These are phyloP conservation scores for Anhinga anhinga DNA, from an alignment of 2,113 vertebrate genomes.

Conservation along the genomic window DNA sequence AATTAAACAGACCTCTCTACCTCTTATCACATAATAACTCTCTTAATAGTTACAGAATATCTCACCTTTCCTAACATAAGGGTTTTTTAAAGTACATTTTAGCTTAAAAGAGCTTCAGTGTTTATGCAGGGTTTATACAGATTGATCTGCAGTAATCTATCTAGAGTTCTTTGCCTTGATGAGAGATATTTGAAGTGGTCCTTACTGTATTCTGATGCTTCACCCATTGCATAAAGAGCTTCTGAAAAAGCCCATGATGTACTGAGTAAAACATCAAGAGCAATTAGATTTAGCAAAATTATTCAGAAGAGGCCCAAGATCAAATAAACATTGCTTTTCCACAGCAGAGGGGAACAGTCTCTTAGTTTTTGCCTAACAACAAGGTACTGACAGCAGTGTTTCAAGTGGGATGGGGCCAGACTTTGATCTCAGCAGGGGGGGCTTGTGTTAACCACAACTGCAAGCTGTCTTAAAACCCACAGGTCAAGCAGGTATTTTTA, in stretches of 20 bases:
- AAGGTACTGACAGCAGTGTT: constrained; percentile 48
- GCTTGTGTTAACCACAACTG: constrained; percentile 51
- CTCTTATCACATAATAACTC: not conserved
- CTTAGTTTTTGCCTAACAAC: constrained; percentile 47
- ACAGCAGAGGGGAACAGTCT: constrained; percentile 20
- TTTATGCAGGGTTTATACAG: constrained; percentile 52
- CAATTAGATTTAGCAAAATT: constrained; percentile 70
- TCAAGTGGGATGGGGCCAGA: constrained; percentile 29
- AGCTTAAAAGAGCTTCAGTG: constrained; percentile 43
- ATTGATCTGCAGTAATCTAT: constrained; percentile 62
- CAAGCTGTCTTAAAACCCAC: constrained; percentile 38
- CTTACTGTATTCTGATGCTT: constrained; percentile 51
- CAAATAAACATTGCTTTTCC: constrained; percentile 67
- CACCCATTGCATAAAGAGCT: constrained; percentile 46
- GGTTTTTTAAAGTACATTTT: not conserved
- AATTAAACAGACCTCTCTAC: not conserved
- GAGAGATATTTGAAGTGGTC: constrained; percentile 64
- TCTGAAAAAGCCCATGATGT: constrained; percentile 52
- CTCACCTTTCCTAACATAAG: constrained; percentile 7
- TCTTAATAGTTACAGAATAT: not conserved
- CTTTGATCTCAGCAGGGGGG: constrained; percentile 72
- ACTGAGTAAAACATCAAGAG: constrained; percentile 65
- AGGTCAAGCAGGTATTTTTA: constrained; percentile 69
- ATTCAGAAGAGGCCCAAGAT: constrained; percentile 69
- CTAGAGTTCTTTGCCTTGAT: constrained; percentile 56